Conservation (phyloP, 2,113 vertebrate species). For the rat (Rattus norvegicus) region GRCr8 NC_086023.1:114129001-114129500, state of each 20-base stretch:
- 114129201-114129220: background rate
- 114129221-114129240: slow-evolving; percentile 28
- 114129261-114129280: background rate
- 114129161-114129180: slow-evolving; percentile 49
- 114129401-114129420: background rate
- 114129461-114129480: too few species aligned
- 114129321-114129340: slow-evolving; percentile 8
- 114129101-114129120: background rate
- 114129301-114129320: background rate
- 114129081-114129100: background rate
- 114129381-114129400: slow-evolving; percentile 23
- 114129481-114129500: too few species aligned
- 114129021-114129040: background rate
- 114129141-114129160: slow-evolving; percentile 11
- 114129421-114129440: background rate
- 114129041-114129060: slow-evolving; percentile 38
- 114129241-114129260: background rate
- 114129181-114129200: background rate
- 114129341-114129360: slow-evolving; percentile 27
- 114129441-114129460: background rate
- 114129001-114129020: background rate
- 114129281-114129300: background rate
- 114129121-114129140: background rate
- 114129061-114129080: background rate
- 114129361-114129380: slow-evolving; percentile 47